These are phyloP conservation scores for Alligator mississippiensis DNA, from an alignment of 2,113 vertebrate genomes.

Conservation along the genomic window DNA sequence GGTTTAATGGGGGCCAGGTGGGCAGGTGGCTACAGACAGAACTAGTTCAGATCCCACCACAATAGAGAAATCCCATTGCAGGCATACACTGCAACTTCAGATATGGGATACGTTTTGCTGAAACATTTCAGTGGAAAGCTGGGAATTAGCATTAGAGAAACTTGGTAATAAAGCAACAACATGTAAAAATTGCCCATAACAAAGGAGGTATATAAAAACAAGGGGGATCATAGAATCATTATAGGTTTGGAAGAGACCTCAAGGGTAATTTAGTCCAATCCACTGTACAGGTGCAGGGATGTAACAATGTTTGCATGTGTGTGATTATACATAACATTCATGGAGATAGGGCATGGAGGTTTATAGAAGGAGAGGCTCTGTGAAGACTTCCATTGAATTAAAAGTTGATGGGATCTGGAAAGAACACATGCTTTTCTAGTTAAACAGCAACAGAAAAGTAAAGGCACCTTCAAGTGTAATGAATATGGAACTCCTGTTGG, in stretches of 20 bases:
- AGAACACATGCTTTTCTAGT: not conserved
- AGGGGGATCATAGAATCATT: too few relatives aligned
- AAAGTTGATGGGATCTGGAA: not conserved
- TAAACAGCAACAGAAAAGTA: not conserved
- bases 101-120: not conserved
- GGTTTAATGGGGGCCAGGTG: not conserved
- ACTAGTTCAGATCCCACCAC: not conserved
- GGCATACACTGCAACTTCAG: not conserved
- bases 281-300: not conserved
- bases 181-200: not conserved
- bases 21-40: not conserved
- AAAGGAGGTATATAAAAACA: not conserved
- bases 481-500: not conserved
- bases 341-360: not conserved
- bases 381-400: not conserved
- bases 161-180: not conserved
- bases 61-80: not conserved
- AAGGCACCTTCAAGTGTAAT: not conserved
- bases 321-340: fast-evolving
- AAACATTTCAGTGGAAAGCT: not conserved
- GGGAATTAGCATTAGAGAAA: not conserved
- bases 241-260: too few relatives aligned
- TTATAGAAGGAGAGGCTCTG: not conserved
- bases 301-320: not conserved
- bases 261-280: too few relatives aligned